Percentiles rank a stretch among this genome's conserved stretches.
These are phyloP conservation scores for Sipha maydis DNA, from an alignment of 2,888 invertebrate genomes.

Conservation along the genomic window DNA sequence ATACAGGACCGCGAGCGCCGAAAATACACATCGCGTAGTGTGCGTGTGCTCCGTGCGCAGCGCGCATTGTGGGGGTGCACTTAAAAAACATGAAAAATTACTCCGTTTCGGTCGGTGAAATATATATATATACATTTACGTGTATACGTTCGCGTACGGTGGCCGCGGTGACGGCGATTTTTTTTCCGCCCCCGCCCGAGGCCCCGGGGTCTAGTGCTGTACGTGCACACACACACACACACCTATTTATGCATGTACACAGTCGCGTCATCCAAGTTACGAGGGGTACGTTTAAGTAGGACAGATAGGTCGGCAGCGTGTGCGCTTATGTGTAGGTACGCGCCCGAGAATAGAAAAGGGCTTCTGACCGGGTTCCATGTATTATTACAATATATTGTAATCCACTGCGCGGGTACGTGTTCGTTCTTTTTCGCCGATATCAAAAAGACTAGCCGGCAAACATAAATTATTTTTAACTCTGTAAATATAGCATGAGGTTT, in stretches of 20 bases:
- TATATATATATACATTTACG: neutral
- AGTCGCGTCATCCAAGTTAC: neutral
- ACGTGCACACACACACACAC: too few species aligned
- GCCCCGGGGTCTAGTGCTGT: neutral
- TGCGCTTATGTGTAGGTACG: neutral
- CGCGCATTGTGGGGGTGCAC: constrained; percentile 30
- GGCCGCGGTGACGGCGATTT: neutral
- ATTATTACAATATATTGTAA: neutral
- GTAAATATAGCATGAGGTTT: neutral
- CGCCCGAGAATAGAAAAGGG: neutral
- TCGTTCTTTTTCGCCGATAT: neutral
- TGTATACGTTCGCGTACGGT: neutral
- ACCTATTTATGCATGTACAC: too few species aligned
- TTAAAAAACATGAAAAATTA: constrained; percentile 61
- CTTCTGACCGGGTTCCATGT: constrained; percentile 23
- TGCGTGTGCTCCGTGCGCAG: neutral
- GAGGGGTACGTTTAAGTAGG: neutral
- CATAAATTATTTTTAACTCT: constrained; percentile 6
- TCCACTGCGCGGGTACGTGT: neutral
- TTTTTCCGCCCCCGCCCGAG: constrained; percentile 6
- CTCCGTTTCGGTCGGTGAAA: constrained; percentile 44
- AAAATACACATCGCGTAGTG: neutral
- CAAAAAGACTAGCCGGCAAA: constrained; percentile 3
- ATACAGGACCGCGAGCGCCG: neutral
- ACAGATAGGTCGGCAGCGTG: neutral